Evolutionary conservation across 2,888 invertebrate species (phyloP), one percentile per base, ranked within the genome.

Genomic region (Drosophila barbarae): DNA sequence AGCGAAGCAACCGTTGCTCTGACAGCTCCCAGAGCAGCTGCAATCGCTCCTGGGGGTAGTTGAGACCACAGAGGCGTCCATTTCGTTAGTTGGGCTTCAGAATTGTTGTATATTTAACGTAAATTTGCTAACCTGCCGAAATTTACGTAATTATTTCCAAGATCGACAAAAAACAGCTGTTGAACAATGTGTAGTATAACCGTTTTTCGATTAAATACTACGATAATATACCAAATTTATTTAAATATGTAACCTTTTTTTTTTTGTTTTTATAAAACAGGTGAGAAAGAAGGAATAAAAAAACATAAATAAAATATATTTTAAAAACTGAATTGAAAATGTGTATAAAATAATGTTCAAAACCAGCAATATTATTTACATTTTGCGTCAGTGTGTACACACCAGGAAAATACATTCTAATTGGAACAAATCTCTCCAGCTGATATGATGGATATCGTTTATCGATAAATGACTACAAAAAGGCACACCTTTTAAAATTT

Each of bases 71-170:
- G 18, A 9, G 9, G 7, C 7, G 6, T 2, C 6, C 35, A 3
- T n/a, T 49, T 18, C 2, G n/a, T 1, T 1, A 12, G 9, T 3
- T 0, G 10, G 2, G n/a, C 18, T n/a, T 18, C 13, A 5, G 4
- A 39, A 28, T 47, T 34, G 18, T 15, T n/a, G 30, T 9, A 34
- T 12, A 58, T 60, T 60, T 50, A 53, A 28, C 34, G 41, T 55
- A 39, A 57, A 71, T 69, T 72, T 69, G 70, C 84, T 83, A 85
- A 81, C 85, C 81, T 81, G 81, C 70, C 84, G 73, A 77, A 71
- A 68, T 81, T 81, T 81, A 81, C 83, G 81, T 81, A 81, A 81
- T 82, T 83, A 61, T 76, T 77, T 41, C 67, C 51, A 52, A 65
- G 44, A 30, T 55, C 55, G 38, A 47, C 55, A 55, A 50, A 44